Conservation (phyloP, 2,888 invertebrate genomes). For the Bimastos eiseni region DNA sequence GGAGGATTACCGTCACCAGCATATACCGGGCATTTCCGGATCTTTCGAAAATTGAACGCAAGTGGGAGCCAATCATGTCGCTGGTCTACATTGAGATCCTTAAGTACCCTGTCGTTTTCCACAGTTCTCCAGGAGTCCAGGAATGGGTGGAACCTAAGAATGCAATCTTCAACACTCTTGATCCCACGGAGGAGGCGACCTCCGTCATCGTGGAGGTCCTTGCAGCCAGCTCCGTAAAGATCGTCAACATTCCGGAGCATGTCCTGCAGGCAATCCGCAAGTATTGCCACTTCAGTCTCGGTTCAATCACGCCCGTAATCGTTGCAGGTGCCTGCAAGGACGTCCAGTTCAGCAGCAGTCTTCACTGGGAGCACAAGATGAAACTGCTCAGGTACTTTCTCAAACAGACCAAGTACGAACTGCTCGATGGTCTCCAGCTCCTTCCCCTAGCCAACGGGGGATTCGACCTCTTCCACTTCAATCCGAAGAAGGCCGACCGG, state of each 20-base stretch:
- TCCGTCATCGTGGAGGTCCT: slow-evolving; percentile 39
- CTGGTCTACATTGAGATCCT: slow-evolving; percentile 42
- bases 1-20: slow-evolving; percentile 32
- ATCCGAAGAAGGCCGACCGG: slow-evolving; percentile 38
- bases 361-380: slow-evolving; percentile 43
- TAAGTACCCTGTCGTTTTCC: slow-evolving; percentile 38
- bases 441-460: slow-evolving; percentile 48
- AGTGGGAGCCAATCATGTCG: slow-evolving; percentile 39
- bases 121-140: slow-evolving; percentile 33
- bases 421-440: slow-evolving; percentile 46
- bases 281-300: slow-evolving; percentile 39
- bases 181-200: slow-evolving; percentile 31
- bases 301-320: slow-evolving; percentile 40
- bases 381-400: slow-evolving; percentile 44
- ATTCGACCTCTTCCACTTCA: slow-evolving; percentile 41
- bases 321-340: slow-evolving; percentile 39
- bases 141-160: slow-evolving; percentile 39
- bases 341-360: slow-evolving; percentile 39
- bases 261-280: slow-evolving; percentile 41
- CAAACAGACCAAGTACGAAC: slow-evolving; percentile 38
- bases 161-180: slow-evolving; percentile 44
- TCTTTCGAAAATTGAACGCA: slow-evolving; percentile 37
- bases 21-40: slow-evolving; percentile 46
- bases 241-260: slow-evolving; percentile 44
- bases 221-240: slow-evolving; percentile 33